These are phyloP conservation scores for Arizona elegans DNA, from an alignment of 2,113 vertebrate species.

Conservation along the genomic window DNA sequence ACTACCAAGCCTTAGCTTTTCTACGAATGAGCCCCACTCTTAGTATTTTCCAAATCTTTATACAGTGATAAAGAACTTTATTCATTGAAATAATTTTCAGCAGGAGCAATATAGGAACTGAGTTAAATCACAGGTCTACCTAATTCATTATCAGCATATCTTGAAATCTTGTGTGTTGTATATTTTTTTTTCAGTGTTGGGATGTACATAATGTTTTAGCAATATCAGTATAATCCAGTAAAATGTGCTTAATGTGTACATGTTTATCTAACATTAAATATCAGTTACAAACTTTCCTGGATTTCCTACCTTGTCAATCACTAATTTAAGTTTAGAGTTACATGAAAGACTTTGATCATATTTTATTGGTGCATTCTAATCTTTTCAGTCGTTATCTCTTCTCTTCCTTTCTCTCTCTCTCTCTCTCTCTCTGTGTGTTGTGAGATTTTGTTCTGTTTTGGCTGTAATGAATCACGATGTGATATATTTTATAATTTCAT, in stretches of 20 bases:
- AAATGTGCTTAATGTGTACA: not conserved
- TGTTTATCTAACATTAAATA: not conserved
- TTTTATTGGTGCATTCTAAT: not conserved
- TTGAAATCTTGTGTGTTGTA: not conserved
- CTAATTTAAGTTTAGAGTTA: not conserved
- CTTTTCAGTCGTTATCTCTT: not conserved
- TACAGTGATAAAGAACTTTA: not conserved
- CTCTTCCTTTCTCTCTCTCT: not conserved
- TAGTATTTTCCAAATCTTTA: not conserved
- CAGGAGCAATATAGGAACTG: not conserved
- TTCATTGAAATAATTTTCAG: not conserved
- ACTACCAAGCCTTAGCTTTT: not conserved
- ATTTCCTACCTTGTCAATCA: not conserved
- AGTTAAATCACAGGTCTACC: not conserved
- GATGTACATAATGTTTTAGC: not conserved
- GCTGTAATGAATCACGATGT: not conserved
- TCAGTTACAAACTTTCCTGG: not conserved
- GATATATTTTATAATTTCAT: slow-evolving; percentile 35
- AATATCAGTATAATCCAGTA: not conserved
- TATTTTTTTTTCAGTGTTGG: not conserved
- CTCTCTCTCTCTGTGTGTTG: not conserved
- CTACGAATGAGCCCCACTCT: not conserved
- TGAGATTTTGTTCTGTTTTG: slow-evolving; percentile 1
- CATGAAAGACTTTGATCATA: not conserved
- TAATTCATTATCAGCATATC: not conserved